phyloP scores from a whole-genome alignment of 2,113 vertebrate genomes.

The Anoplopoma fimbria region DNA sequence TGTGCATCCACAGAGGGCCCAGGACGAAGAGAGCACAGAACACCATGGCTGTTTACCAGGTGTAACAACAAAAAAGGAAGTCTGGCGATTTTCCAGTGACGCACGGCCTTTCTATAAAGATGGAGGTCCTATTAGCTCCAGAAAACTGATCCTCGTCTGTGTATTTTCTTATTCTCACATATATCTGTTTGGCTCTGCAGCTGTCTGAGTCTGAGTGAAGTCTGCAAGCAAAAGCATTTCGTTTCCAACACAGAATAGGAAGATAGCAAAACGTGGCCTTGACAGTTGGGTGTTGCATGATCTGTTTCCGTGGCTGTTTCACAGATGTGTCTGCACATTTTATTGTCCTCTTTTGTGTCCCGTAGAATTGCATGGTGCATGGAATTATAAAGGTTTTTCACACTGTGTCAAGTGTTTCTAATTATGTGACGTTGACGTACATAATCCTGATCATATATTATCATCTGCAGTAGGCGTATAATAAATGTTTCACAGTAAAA shows the following conservation, averaged over 20 bases:
- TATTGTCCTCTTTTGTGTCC: background rate
- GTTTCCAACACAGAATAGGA: constrained; percentile 26
- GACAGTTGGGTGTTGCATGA: constrained; percentile 21
- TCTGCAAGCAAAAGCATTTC: constrained; percentile 26
- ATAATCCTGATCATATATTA: background rate
- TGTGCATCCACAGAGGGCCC: constrained; percentile 45
- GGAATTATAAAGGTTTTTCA: background rate
- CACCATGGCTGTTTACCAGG: constrained; percentile 27
- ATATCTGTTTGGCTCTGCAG: constrained; percentile 26
- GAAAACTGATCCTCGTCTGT: background rate
- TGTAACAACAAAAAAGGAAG: background rate
- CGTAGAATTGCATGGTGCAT: background rate
- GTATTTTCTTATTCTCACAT: constrained; percentile 14
- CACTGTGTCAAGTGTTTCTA: background rate
- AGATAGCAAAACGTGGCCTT: constrained; percentile 65
- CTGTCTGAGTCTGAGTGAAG: constrained; percentile 35
- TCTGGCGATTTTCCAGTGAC: background rate
- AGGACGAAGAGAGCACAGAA: constrained; percentile 52
- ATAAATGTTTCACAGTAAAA: too few relatives aligned
- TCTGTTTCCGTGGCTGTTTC: constrained; percentile 19
- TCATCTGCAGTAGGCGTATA: too few relatives aligned
- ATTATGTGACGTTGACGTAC: background rate
- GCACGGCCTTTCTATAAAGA: background rate
- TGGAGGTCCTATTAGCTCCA: background rate
- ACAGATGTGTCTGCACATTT: constrained; percentile 5